Base-by-base conservation (phyloP, 2,797 vertebrate species). In the Podargus strigoides region DNA sequence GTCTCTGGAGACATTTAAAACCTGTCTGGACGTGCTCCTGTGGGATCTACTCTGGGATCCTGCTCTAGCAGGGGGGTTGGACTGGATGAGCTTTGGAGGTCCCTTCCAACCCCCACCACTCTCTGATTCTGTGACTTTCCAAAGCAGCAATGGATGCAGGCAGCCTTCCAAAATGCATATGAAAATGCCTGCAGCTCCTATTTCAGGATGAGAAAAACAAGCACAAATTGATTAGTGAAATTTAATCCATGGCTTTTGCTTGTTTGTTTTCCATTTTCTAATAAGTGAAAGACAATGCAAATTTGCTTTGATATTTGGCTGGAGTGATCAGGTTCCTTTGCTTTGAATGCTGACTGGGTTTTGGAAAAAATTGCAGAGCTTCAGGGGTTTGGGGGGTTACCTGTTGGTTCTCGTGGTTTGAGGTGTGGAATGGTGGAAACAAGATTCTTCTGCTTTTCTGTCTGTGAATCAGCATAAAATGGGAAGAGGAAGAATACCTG, bases 171-270 rank as follows among this genome's bases (percentile, higher is more conserved):
- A 30, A 50, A 19, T 0, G 0, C 3, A 0, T 8, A 5, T 59
- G 86, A 69, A 90, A 90, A 63, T 62, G 68, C 68, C 28, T 42
- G 67, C 36, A 53, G 79, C 85, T 94, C 66, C 73, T 47, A 1
- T 90, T 95, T 85, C 92, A 90, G 91, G 69, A 27, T 20, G 41
- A 67, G 73, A 72, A 73, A 52, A 93, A 69, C 82, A 46, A 88
- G 70, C 69, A 52, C 59, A n/a, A 30, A 91, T 93, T 44, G 58
- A 89, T 81, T 19, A 53, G 23, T 75, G 92, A 80, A 63, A 95
- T 78, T 53, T 60, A 47, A 90, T 32, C 82, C 21, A 0, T 20
- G 42, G 7, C 53, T 78, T 77, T 46, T 76, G 46, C 62, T 83
- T 59, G 80, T 87, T 95, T 96, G 89, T 75, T 95, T 90, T 64